Evolutionary conservation across 2,888 invertebrate species (phyloP), one percentile per base, ranked within the genome.

Genomic region (Drosophila pseudotakahashii): DNA sequence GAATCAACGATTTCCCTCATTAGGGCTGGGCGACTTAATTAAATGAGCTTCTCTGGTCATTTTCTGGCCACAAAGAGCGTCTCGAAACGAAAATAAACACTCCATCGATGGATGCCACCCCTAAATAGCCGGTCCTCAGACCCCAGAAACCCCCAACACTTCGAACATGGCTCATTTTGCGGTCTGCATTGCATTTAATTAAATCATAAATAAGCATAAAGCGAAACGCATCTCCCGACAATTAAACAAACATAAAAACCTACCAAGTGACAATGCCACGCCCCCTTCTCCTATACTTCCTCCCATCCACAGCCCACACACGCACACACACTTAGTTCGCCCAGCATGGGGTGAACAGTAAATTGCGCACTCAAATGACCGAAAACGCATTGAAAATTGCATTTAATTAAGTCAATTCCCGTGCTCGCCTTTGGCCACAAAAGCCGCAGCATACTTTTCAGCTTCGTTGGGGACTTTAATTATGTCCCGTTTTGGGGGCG

Each of bases 161-260:
- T 37, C 7, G 45, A 64, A 66, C 42, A 39, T 59, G 72, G 61
- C 76, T 78, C 77, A 86, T 83, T 77, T 80, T 77, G 73, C 67
- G 78, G 77, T 36, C 68, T 57, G 72, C 64, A 62, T 68, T 71
- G 77, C 83, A 88, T 78, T 88, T 86, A 86, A 86, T 86, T 86
- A 86, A 86, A 86, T 86, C 85, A 88, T 86, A 88, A 88, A 86
- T 86, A 86, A 86, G 88, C 85, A 86, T 77, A 73, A 85, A 81
- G 77, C 82, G 82, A 69, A 74, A 71, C 86, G 82, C 88, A 77
- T 66, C 66, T 54, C 66, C 66, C 77, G 77, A 77, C 88, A 88
- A 88, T 89, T 84, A 88, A 88, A 82, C 88, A 88, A 88, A 88
- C 88, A 86, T 76, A 80, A 88, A 88, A 85, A 79, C 73, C 59